Conservation (phyloP, 2,797 vertebrate species). For the Kryptolebias ocellatus region DNA sequence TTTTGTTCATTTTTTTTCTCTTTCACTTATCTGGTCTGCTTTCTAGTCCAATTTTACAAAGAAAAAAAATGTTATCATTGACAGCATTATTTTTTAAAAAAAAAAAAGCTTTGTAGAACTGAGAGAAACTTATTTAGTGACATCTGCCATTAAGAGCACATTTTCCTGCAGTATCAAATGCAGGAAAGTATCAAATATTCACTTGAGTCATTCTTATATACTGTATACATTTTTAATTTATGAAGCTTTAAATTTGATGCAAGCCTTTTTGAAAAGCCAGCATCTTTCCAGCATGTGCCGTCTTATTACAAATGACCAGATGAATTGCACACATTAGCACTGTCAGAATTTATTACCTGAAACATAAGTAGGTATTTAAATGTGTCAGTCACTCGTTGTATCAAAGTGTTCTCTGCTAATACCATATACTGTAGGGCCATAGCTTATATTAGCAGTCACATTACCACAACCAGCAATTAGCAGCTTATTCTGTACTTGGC, state of each 20-base stretch:
- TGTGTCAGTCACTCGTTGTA: constrained; percentile 24
- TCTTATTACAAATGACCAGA: constrained; percentile 6
- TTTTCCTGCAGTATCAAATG: too few relatives aligned
- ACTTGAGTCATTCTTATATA: too few relatives aligned
- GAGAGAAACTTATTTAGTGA: too few relatives aligned
- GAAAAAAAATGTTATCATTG: too few relatives aligned
- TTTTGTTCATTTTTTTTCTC: too few relatives aligned
- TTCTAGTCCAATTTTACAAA: too few relatives aligned
- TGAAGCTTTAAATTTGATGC: not conserved
- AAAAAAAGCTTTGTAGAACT: too few relatives aligned
- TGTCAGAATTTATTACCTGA: constrained; percentile 21
- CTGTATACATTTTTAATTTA: not conserved
- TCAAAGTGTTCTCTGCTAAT: constrained; percentile 34
- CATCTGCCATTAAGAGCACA: too few relatives aligned
- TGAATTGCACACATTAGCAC: constrained; percentile 1
- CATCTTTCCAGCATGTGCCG: not conserved
- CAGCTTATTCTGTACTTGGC: constrained; percentile 73
- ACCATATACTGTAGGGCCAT: constrained; percentile 43
- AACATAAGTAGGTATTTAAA: constrained; percentile 24
- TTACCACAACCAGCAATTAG: constrained; percentile 77
- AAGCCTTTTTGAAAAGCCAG: not conserved
- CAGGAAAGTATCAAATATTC: too few relatives aligned
- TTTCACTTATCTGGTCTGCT: too few relatives aligned
- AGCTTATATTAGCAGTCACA: constrained; percentile 65
- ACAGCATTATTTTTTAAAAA: too few relatives aligned